Evolutionary conservation across 2,888 invertebrate species (phyloP), one percentile per base, ranked within the genome.

Genomic region (Parnassius apollo): DNA sequence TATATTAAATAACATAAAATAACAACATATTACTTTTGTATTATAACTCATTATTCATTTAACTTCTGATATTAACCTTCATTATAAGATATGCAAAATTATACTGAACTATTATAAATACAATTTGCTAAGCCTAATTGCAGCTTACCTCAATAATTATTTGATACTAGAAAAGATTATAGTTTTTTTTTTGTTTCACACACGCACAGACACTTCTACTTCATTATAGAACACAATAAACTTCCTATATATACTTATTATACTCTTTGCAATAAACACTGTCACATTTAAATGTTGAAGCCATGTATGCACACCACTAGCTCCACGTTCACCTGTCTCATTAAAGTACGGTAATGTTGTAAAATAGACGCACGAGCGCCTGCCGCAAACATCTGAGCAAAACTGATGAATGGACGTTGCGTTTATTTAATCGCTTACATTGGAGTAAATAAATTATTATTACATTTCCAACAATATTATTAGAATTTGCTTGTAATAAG

Each of bases 361-460:
- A 13, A 13, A 51, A 10, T 11, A 9, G 13, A 25, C 9, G 13
- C 22, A 51, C 22, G 51, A 25, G 51, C 51, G 51, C 51, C 51
- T 51, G 51, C 25, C 10, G 11, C 51, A 51, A 51, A 51, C 25
- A 51, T 51, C 25, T 10, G 51, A 25, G 25, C 51, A 51, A 51
- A 25, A 51, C 51, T 25, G 25, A 10, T 10, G 51, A n/a, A 48
- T 48, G 48, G 3, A 48, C 13, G 2, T 48, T n/a, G 48, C 8
- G n/a, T 48, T 48, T n/a, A 13, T 48, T 13, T 2, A 12, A 13
- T n/a, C 48, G 2, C 45, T 45, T 10, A 45, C 12, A 45, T 9
- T 2, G 12, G 2, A 45, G 3, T 45, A n/a, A n/a, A 12, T 25
- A 7, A 25, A 25, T 25, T 4, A 25, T 25, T 2, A 25, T 25